These are phyloP conservation scores for Tuberolachnus salignus DNA, from an alignment of 2,888 invertebrate genomes.

Conservation along the genomic window DNA sequence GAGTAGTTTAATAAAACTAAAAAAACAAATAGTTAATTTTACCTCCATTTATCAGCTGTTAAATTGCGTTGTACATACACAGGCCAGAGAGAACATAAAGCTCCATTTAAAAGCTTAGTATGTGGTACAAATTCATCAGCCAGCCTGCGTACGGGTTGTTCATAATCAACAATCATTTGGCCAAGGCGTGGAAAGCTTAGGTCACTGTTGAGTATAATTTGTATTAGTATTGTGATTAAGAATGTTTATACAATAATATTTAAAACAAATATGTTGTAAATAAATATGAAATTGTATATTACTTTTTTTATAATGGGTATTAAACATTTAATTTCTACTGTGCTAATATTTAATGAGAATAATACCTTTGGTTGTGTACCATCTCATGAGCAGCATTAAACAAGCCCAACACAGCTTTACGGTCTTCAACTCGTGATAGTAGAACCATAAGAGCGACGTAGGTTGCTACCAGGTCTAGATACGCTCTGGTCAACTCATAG, in stretches of 20 bases:
- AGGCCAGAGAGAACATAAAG: slow-evolving; percentile 84
- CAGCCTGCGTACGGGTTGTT: slow-evolving; percentile 90
- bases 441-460: slow-evolving; percentile 96
- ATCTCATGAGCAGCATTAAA: slow-evolving; percentile 98
- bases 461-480: slow-evolving; percentile 91
- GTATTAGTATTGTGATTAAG: too few relatives aligned
- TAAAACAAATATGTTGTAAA: too few relatives aligned
- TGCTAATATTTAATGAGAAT: too few relatives aligned
- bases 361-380: slow-evolving; percentile 77
- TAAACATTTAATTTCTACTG: slow-evolving; percentile 12
- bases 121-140: slow-evolving; percentile 97
- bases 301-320: not conserved
- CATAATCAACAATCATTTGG: slow-evolving; percentile 97
- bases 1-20: too few relatives aligned
- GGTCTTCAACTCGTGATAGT: slow-evolving; percentile 95
- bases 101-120: slow-evolving; percentile 82
- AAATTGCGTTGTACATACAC: slow-evolving; percentile 89
- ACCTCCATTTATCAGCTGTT: slow-evolving; percentile 90
- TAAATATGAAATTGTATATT: not conserved
- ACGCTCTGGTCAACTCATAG: slow-evolving; percentile 94
- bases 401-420: slow-evolving; percentile 94
- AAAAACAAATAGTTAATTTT: slow-evolving; percentile 6
- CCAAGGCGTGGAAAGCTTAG: slow-evolving; percentile 93
- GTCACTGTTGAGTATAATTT: slow-evolving; percentile 67
- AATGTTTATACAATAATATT: too few relatives aligned